Conservation (phyloP, 2,888 invertebrate genomes). For the Leuctra nigra region DNA sequence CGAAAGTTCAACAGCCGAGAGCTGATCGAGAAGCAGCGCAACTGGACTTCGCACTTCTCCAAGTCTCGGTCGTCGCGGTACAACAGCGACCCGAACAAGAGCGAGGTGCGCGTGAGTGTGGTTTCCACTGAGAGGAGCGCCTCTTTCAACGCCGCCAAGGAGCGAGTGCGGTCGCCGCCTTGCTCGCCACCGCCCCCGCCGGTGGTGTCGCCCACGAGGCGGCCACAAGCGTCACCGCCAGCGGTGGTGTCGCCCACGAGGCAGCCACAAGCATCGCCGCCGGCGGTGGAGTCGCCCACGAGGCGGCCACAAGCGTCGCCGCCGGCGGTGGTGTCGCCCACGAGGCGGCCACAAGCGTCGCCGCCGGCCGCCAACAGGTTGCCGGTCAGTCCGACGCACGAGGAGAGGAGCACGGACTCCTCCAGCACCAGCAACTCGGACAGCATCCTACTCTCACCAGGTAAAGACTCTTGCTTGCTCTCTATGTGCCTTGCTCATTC, state of each 20-base stretch:
- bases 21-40: conserved; percentile 82
- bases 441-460: conserved; percentile 16
- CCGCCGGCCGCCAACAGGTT: neutral
- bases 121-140: conserved; percentile 46
- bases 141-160: conserved; percentile 47
- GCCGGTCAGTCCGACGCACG: conserved; percentile 6
- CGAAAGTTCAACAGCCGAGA: conserved; percentile 76
- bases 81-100: conserved; percentile 57
- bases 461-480: neutral
- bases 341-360: neutral
- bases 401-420: neutral
- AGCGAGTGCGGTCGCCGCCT: conserved; percentile 37
- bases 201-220: conserved; percentile 27
- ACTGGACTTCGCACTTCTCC: conserved; percentile 88
- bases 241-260: conserved; percentile 33
- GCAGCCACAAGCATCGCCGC: conserved; percentile 28
- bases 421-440: conserved; percentile 9
- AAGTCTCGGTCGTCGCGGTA: conserved; percentile 60
- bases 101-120: conserved; percentile 42
- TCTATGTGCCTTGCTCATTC: too few relatives aligned
- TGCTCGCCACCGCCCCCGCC: conserved; percentile 44
- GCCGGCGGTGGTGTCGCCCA: neutral
- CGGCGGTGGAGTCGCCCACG: neutral
- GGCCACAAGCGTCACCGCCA: too few relatives aligned
- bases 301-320: neutral